Base-by-base conservation (phyloP, 2,888 invertebrate species). In the Nymphalis urticae region DNA sequence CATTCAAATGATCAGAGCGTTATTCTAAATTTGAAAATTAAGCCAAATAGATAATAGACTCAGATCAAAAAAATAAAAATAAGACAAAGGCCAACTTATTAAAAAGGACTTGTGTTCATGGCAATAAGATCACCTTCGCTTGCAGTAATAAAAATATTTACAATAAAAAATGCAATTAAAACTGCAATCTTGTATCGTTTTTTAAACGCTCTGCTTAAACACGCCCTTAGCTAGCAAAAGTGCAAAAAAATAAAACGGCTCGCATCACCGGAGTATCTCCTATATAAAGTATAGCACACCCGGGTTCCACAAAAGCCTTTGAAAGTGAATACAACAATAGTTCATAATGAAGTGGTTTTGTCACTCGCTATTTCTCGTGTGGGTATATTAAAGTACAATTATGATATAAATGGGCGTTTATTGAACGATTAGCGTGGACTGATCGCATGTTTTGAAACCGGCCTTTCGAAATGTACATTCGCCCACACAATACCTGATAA, bases 321-420 rank as follows among this genome's bases (percentile, higher is more conserved):
- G 82, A 86, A 85, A 42, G 42, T 42, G 42, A 85, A 82, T 79
- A 79, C 82, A 81, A 88, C 90, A 90, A 90, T 88, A 75, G 87
- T 60, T 74, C 32, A 72, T 85, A 85, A 85, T 85, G 85, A 85
- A 85, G 85, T 86, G 88, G 88, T 89, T 89, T 88, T 86, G 88
- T 90, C 86, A 83, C 85, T 82, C 89, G 54, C 54, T 56, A 27
- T 56, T 27, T 81, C 80, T 85, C 75, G 79, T 80, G 82, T 81
- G 80, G 77, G 87, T 87, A 85, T 86, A 89, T 91, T 90, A 89
- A 86, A 85, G 81, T 75, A 83, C 89, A 87, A 91, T 90, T 91
- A 91, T 82, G 85, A 82, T 84, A 83, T 86, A 88, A 88, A 90
- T 86, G 84, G 85, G 77, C 85, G 85, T 84, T 90, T 89, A 89